phyloP scores from a whole-genome alignment of 1,140 invertebrate species.

The Nomia melanderi region DNA sequence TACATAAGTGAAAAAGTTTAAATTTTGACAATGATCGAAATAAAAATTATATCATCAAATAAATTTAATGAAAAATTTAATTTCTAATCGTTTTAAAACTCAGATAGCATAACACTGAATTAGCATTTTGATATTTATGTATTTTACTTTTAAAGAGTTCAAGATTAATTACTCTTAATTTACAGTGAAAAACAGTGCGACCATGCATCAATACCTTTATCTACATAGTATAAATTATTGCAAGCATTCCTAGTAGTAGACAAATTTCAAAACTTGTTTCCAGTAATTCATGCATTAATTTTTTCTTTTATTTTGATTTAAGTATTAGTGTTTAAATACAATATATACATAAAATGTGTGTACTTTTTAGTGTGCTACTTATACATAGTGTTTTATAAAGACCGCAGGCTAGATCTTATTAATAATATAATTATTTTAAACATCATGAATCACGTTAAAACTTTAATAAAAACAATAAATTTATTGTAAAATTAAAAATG shows the following conservation, averaged over 20 bases:
- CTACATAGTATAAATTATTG: conserved; percentile 42
- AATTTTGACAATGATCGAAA: neutral
- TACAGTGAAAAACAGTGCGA: conserved; percentile 46
- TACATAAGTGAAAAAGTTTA: neutral
- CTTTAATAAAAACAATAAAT: neutral
- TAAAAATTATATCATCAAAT: neutral
- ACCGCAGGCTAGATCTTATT: conserved; percentile 54
- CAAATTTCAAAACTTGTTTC: conserved; percentile 31
- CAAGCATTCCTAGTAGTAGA: conserved; percentile 48
- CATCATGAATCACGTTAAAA: neutral
- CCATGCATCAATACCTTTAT: conserved; percentile 53
- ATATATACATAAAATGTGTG: conserved; percentile 35
- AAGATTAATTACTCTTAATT: conserved; percentile 14
- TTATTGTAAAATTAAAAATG: neutral
- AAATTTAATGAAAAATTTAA: neutral
- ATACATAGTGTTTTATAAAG: conserved; percentile 28
- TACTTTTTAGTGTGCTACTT: conserved; percentile 22
- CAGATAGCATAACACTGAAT: neutral
- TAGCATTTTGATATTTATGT: conserved; percentile 6
- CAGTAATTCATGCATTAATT: conserved; percentile 48
- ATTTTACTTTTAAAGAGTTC: neutral
- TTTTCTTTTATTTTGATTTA: conserved; percentile 15
- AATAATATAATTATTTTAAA: neutral
- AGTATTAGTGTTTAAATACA: conserved; percentile 38
- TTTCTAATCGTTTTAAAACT: neutral